Conservation (phyloP, 2,797 vertebrate genomes). For the Kryptolebias ocellatus region DNA sequence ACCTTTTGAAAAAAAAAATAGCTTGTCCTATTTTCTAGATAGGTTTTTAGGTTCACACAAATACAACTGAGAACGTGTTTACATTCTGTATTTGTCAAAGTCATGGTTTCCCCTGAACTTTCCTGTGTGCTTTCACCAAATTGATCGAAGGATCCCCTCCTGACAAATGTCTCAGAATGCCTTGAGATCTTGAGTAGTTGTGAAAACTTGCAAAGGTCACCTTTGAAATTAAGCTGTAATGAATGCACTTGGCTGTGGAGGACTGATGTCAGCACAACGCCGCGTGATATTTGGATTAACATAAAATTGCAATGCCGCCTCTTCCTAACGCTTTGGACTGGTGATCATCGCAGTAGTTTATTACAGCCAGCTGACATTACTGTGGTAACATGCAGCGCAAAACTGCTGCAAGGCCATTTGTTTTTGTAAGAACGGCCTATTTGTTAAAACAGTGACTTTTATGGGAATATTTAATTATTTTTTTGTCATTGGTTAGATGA, state of each 20-base stretch:
- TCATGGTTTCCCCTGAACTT: conserved; percentile 53
- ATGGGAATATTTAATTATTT: conserved; percentile 64
- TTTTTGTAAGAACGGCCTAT: conserved; percentile 61
- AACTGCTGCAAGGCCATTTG: conserved; percentile 68
- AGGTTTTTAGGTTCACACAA: conserved; percentile 47
- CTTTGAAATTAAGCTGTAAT: conserved; percentile 65
- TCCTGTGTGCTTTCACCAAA: conserved; percentile 4
- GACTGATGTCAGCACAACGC: conserved; percentile 64
- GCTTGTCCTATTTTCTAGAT: conserved; percentile 25
- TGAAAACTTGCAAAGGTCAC: conserved; percentile 71
- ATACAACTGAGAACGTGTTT: conserved; percentile 38
- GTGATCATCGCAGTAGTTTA: conserved; percentile 73
- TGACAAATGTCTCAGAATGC: conserved; percentile 44
- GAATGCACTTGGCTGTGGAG: conserved; percentile 65
- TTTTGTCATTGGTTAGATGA: conserved; percentile 57
- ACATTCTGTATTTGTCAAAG: conserved; percentile 56
- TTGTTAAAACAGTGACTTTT: conserved; percentile 68
- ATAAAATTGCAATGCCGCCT: conserved; percentile 76
- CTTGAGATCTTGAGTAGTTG: conserved; percentile 45
- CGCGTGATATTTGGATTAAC: conserved; percentile 76
- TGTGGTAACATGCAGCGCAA: conserved; percentile 53
- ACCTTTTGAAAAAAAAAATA: conserved; percentile 55
- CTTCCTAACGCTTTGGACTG: conserved; percentile 59
- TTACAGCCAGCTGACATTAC: conserved; percentile 73
- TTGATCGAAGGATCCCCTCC: conserved; percentile 53